Conservation (phyloP, 2,113 vertebrate genomes). For the Phainopepla nitens region DNA sequence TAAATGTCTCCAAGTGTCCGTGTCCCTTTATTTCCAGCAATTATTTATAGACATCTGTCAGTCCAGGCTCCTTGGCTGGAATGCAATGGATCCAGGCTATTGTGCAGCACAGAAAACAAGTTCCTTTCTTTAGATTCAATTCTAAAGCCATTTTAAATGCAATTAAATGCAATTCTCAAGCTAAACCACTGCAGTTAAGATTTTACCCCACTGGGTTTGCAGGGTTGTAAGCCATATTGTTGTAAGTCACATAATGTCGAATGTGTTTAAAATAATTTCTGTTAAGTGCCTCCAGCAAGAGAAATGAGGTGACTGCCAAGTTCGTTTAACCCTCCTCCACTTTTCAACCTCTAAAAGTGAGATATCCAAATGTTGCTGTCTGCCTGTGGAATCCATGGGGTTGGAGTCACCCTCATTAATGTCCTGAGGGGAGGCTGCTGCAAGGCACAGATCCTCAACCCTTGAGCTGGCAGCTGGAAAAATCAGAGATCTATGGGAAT, state of each 20-base stretch:
- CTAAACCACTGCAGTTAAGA: neutral
- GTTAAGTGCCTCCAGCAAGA: neutral
- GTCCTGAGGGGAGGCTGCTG: neutral
- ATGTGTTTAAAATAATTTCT: conserved; percentile 12
- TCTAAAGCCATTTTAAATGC: neutral
- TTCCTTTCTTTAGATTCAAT: neutral
- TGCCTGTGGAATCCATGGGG: neutral
- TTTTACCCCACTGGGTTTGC: neutral
- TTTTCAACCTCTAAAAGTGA: neutral
- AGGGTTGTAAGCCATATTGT: neutral
- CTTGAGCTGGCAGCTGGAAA: neutral
- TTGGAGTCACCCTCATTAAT: neutral
- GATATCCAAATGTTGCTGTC: neutral
- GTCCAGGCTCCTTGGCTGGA: neutral
- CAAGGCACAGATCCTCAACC: neutral
- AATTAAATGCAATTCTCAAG: no score
- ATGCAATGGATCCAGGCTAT: neutral
- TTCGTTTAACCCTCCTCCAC: neutral
- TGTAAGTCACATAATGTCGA: neutral
- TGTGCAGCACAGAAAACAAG: neutral
- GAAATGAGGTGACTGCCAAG: neutral
- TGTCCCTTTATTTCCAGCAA: neutral
- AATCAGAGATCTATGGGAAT: neutral
- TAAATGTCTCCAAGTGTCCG: neutral
- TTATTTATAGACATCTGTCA: conserved; percentile 5